Evolutionary conservation across 2,888 invertebrate genomes (phyloP), one percentile per base, ranked within the genome.

Genomic region (Pherbina coryleti): DNA sequence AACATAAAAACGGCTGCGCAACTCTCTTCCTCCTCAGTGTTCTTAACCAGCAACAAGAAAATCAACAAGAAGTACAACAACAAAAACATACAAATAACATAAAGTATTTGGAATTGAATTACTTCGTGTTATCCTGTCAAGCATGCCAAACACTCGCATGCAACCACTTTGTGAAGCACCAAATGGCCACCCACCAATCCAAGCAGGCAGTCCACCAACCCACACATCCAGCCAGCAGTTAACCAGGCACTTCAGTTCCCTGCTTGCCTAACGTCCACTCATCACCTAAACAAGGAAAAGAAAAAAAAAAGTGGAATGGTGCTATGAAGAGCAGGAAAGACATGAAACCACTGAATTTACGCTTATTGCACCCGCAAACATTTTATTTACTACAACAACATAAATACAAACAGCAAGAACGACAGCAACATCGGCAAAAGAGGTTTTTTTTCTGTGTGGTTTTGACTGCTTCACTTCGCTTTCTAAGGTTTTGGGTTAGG

Each of bases 321-420:
- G 17, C 31, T n/a, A 25, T 28, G 72, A 57, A 34, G 34, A 11
- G 17, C 70, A 14, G 57, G 37, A 85, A 84, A 85, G 84, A 86
- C 87, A 86, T 87, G 86, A 86, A 86, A 87, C 87, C 87, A 86
- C 86, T 85, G 87, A 87, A 85, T 87, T 88, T 86, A 88, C 86
- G 88, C 86, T 88, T 87, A 87, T 87, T 88, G 86, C 85, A 85
- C 84, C 85, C 85, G 84, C 84, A 86, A 85, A 86, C 86, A 86
- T 86, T 86, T 85, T 86, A 85, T 85, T 86, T 84, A 86, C 85
- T 85, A 86, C 84, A 84, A 85, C 85, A 84, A 84, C n/a, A n/a
- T n/a, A 81, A 78, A 81, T 64, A 77, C 72, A 25, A 51, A 49
- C 49, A 51, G 25, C 51, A 22, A 64, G 17, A 31, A 3, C 5